Conservation (phyloP, 2,797 vertebrate genomes). For the Sebastes taczanowskii region DNA sequence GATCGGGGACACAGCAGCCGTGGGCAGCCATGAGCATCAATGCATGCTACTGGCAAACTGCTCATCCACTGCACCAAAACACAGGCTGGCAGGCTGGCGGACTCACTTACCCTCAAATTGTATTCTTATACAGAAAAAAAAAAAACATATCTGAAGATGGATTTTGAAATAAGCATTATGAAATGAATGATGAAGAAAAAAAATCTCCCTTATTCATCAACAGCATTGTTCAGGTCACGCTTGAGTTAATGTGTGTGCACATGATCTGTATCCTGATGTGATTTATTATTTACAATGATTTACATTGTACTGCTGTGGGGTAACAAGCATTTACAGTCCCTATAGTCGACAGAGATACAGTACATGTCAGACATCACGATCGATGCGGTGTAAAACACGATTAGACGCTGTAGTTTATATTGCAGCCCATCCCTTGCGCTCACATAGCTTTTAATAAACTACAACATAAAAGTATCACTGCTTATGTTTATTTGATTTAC, state of each 20-base stretch:
- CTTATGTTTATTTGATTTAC: neutral
- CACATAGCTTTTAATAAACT: neutral
- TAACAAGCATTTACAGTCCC: neutral
- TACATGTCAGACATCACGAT: neutral
- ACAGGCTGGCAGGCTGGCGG: constrained; percentile 55
- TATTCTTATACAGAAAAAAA: neutral
- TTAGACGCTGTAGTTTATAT: neutral
- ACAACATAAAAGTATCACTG: neutral
- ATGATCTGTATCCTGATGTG: neutral
- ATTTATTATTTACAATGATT: constrained; percentile 13
- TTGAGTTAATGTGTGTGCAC: neutral
- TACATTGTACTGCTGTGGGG: neutral
- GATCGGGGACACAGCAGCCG: constrained; percentile 49
- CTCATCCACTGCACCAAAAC: constrained; percentile 63
- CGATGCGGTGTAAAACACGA: neutral
- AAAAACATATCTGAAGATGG: neutral
- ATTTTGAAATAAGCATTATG: neutral
- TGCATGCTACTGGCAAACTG: constrained; percentile 64
- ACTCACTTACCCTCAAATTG: constrained; percentile 52
- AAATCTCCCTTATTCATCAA: neutral
- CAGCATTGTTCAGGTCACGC: neutral
- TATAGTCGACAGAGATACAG: neutral
- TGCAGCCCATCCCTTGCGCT: neutral
- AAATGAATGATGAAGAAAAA: neutral
- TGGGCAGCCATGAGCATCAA: constrained; percentile 59